phyloP scores from a whole-genome alignment of 2,888 invertebrate genomes.

The Hetaerina titia region DNA sequence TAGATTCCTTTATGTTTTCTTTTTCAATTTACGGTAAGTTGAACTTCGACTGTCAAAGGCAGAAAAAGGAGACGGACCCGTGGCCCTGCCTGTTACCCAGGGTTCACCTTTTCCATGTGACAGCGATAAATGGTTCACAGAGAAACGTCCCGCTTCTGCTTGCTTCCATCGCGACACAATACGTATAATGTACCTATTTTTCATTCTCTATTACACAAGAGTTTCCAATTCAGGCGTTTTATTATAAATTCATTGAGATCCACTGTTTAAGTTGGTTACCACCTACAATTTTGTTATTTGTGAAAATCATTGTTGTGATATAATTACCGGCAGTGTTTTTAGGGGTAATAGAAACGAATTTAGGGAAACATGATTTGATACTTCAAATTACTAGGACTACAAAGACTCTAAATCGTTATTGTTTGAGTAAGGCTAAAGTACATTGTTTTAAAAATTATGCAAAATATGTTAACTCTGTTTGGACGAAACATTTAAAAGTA shows the following conservation, averaged over 20 bases:
- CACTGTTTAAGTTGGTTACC: too few species aligned
- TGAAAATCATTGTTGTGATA: too few species aligned
- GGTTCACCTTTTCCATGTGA: slow-evolving; percentile 33
- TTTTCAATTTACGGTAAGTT: slow-evolving; percentile 1
- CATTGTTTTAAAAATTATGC: too few species aligned
- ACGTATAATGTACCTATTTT: neutral
- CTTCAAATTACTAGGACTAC: too few species aligned
- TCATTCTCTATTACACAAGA: neutral
- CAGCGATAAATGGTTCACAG: slow-evolving; percentile 39
- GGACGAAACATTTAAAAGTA: too few species aligned
- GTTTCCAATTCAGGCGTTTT: neutral
- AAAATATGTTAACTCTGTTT: too few species aligned
- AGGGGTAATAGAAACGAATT: too few species aligned
- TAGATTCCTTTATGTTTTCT: neutral
- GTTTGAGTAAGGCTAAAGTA: too few species aligned
- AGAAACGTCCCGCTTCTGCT: neutral
- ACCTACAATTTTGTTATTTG: too few species aligned
- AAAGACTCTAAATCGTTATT: too few species aligned
- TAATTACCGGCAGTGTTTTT: too few species aligned
- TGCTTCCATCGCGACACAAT: neutral
- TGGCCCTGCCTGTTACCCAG: neutral
- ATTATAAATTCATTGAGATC: neutral
- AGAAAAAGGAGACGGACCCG: neutral
- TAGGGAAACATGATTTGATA: too few species aligned
- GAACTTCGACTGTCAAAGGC: slow-evolving; percentile 9